Base-by-base conservation (phyloP, 2,797 vertebrate genomes). In the Peromyscus nudipes region DNA sequence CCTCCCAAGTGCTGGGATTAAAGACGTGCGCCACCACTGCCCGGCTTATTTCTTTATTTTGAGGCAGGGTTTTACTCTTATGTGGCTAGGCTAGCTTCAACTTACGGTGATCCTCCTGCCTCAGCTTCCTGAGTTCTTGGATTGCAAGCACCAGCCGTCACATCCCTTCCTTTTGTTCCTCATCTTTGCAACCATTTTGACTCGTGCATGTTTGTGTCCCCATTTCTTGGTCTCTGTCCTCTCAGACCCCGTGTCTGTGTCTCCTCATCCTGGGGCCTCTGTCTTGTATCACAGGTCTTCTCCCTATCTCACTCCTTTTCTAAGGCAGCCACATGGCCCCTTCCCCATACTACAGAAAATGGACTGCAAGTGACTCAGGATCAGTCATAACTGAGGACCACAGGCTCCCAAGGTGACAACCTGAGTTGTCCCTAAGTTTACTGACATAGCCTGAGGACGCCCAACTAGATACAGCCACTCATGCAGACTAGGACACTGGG, bases 401-500 rank as follows among this genome's bases (percentile, higher is more conserved):
- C 2, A 17, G 76, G 29, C 92, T 95, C 25, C 77, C 31, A 55
- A 73, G 80, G 46, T 82, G 96, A 92, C 88, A 92, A 1, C 57
- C 25, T 40, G 90, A 67, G 43, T 31, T 69, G 67, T 88, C 46
- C 64, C 76, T 62, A 46, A 3, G 91, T 95, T 96, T 96, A 37
- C 37, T 84, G 82, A 43, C 67, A 71, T 46, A 91, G 69, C 79
- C 93, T 31, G 19, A 60, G 60, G 77, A 64, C 55, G 77, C 8
- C 40, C 86, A 84, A 8, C 94, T 94, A 97, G 82, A 79, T 25
- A 71, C 1, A 85, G 65, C 62, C 37, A 84, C 34, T 90, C 86
- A 69, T 40, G 12, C 4, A n/a, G 75, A 69, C 95, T 95, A 97
- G 49, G 96, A 94, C 96, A 96, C 75, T 4, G 17, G 43, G 86